Evolutionary conservation across 1,140 invertebrate genomes (phyloP).

Genomic region (Ostrea edulis): DNA sequence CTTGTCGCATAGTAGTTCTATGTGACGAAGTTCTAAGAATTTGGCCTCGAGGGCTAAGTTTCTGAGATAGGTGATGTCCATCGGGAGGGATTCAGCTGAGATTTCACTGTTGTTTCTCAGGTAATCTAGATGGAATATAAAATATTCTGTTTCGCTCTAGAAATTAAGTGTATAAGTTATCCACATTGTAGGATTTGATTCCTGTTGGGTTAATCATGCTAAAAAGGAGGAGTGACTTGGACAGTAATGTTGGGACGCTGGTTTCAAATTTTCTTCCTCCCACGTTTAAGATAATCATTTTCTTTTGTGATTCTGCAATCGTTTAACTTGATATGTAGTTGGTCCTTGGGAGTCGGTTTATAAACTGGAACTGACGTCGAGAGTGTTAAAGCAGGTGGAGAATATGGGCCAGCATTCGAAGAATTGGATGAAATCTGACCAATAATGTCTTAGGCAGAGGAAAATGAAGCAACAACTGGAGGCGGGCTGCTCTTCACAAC

Average conservation of each 20-base stretch:
- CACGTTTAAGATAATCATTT: conserved; percentile 6
- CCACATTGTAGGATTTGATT: neutral
- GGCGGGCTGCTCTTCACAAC: no score
- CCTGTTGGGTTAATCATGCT: neutral
- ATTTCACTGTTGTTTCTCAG: no score
- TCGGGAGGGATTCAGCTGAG: no score
- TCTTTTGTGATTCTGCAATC: neutral
- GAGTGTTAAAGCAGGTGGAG: neutral
- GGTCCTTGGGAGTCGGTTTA: neutral
- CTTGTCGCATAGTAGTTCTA: no score
- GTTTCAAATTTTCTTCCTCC: conserved; percentile 12
- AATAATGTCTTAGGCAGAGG: no score
- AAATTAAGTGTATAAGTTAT: conserved; percentile 1
- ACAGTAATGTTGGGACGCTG: neutral
- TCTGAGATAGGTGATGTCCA: no score
- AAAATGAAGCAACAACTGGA: no score
- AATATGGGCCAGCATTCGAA: neutral
- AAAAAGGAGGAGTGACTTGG: neutral
- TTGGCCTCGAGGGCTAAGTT: no score
- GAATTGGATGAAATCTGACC: neutral
- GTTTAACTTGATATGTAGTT: neutral
- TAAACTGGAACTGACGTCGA: neutral
- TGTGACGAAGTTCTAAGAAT: no score
- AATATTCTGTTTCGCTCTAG: no score
- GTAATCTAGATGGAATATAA: no score